A percentile compares a stretch with the other conserved stretches of the same genome.
These are phyloP conservation scores for Nesidiocoris tenuis DNA, from an alignment of 2,888 invertebrate species.

Conservation along the genomic window DNA sequence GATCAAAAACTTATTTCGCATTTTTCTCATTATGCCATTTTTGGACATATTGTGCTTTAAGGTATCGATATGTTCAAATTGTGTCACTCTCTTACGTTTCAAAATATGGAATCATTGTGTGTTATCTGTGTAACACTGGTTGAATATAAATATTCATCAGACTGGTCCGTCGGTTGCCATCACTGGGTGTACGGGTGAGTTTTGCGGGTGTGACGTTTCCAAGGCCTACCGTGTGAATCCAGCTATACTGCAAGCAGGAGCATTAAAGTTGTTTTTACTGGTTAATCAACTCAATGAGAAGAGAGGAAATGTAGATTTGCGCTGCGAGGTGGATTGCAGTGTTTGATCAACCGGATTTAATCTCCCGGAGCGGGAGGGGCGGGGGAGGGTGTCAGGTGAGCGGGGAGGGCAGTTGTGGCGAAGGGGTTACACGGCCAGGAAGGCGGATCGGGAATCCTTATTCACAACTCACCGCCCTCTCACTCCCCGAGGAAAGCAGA, in stretches of 20 bases:
- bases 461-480: conserved; percentile 4
- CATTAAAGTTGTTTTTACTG: background rate
- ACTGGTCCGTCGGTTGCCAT: too few relatives aligned
- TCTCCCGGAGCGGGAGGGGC: background rate
- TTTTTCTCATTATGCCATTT: too few relatives aligned
- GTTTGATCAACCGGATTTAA: background rate
- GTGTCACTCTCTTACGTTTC: too few relatives aligned
- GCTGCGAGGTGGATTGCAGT: background rate
- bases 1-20: too few relatives aligned
- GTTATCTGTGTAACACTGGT: too few relatives aligned
- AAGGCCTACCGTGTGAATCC: too few relatives aligned
- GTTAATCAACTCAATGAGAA: background rate
- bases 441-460: background rate
- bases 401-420: background rate
- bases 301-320: background rate
- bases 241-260: background rate
- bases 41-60: too few relatives aligned
- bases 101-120: too few relatives aligned
- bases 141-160: too few relatives aligned
- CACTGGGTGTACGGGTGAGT: too few relatives aligned
- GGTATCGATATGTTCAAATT: too few relatives aligned
- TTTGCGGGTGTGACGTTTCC: too few relatives aligned
- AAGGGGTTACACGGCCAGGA: background rate
- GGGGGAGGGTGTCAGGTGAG: background rate
- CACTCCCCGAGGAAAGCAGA: background rate